These are phyloP conservation scores for Drosophila kepulauana DNA, from an alignment of 1,140 invertebrate genomes.

Conservation along the genomic window DNA sequence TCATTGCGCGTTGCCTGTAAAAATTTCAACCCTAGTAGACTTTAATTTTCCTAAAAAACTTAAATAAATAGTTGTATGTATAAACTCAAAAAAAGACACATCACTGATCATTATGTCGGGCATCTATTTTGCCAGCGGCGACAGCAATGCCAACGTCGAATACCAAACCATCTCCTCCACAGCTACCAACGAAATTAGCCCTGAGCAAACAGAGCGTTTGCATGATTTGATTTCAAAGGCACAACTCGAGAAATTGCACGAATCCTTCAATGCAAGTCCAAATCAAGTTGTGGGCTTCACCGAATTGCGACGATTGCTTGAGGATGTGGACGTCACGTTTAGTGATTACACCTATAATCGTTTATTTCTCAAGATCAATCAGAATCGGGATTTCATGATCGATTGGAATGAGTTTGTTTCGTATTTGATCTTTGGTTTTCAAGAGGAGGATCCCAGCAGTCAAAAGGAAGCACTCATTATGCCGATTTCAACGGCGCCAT, in stretches of 20 bases:
- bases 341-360: conserved; percentile 65
- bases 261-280: conserved; percentile 29
- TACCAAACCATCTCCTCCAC: conserved; percentile 70
- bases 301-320: conserved; percentile 53
- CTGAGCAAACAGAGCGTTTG: conserved; percentile 62
- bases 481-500: conserved; percentile 87
- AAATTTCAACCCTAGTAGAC: conserved; percentile 54
- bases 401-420: conserved; percentile 90
- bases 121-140: conserved; percentile 33
- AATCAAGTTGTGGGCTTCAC: conserved; percentile 34
- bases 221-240: conserved; percentile 63
- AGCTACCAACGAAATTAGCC: conserved; percentile 6
- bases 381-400: conserved; percentile 86
- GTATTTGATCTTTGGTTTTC: conserved; percentile 88
- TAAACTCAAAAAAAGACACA: conserved; percentile 22
- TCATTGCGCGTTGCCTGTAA: conserved; percentile 77
- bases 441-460: conserved; percentile 87
- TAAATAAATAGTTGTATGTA: conserved; percentile 46
- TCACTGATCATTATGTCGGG: conserved; percentile 40
- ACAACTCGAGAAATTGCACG: conserved; percentile 56
- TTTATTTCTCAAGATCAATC: conserved; percentile 85
- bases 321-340: conserved; percentile 55
- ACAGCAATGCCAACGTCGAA: conserved; percentile 50
- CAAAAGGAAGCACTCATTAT: conserved; percentile 86
- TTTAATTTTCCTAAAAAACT: conserved; percentile 31